Evolutionary conservation across 2,888 invertebrate genomes (phyloP), one percentile per base, ranked within the genome.

Genomic region (Tenthredo scrophulariae): DNA sequence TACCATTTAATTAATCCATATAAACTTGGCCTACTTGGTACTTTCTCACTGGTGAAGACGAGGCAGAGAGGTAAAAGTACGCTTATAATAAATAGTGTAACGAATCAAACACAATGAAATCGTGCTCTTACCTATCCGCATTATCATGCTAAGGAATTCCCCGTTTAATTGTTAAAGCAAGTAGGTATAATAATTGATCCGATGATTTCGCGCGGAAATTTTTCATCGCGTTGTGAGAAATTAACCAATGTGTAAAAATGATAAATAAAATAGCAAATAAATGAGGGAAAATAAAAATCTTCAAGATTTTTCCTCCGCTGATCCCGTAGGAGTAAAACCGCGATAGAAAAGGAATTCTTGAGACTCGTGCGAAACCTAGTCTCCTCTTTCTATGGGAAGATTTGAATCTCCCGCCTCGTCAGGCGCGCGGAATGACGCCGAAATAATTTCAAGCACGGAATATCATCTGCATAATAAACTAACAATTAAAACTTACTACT

Each of bases 21-120:
- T 54, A 77, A 77, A 77, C 77, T 77, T 77, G 77, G 77, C 77
- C 77, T 77, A 77, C 77, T 77, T 77, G 29, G 22, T 29, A 74
- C 72, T 74, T 74, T 74, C 72, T 74, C 72, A 43, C 10, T 62
- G 26, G 40, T 40, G n/a, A 74, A 43, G n/a, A 43, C 22, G 43
- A 40, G 54, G 54, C 54, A 70, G 37, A 29, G 5, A 70, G 72
- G 72, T 74, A 74, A 74, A 74, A 74, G 72, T 74, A 43, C 62
- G 62, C 62, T 62, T 26, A 62, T 62, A 62, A 26, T 22, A 33
- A 37, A 18, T n/a, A 70, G 29, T 33, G 33, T 37, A 70, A 54
- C 54, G 54, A 54, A 54, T 54, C 6, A 54, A 54, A 54, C 54
- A 54, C 54, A 54, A 54, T 54, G 54, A 54, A 54, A 54, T 54